Evolutionary conservation across 1,140 invertebrate genomes (phyloP).

Genomic region (Bombus fervidus): DNA sequence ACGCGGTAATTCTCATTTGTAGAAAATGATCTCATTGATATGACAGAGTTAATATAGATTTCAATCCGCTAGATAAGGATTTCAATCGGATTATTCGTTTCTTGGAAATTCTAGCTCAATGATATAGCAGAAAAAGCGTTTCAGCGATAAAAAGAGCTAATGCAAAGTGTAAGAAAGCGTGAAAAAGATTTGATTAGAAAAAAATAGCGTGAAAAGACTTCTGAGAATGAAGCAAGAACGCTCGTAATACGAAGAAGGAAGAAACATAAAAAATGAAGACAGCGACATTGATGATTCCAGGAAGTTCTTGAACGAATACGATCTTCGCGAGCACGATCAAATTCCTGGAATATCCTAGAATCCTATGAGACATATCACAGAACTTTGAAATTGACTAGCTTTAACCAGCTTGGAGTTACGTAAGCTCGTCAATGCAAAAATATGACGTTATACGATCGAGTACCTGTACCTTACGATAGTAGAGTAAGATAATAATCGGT

Average conservation of each 20-base stretch:
- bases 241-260: neutral
- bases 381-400: neutral
- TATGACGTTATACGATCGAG: neutral
- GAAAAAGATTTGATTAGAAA: too few relatives aligned
- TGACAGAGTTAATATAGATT: too few relatives aligned
- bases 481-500: neutral
- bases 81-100: too few relatives aligned
- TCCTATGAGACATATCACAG: neutral
- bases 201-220: too few relatives aligned
- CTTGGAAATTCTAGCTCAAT: too few relatives aligned
- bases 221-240: neutral
- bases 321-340: neutral
- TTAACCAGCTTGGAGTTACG: neutral
- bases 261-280: neutral
- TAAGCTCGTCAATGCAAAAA: neutral
- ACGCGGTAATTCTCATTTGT: too few relatives aligned
- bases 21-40: too few relatives aligned
- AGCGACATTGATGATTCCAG: neutral
- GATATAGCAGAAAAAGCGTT: too few relatives aligned
- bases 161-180: too few relatives aligned
- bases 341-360: neutral
- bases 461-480: too few relatives aligned
- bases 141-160: too few relatives aligned
- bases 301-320: neutral
- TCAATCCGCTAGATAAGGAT: too few relatives aligned